Base-by-base conservation (phyloP, 2,888 invertebrate species). In the Drosophila buzzatii region DNA sequence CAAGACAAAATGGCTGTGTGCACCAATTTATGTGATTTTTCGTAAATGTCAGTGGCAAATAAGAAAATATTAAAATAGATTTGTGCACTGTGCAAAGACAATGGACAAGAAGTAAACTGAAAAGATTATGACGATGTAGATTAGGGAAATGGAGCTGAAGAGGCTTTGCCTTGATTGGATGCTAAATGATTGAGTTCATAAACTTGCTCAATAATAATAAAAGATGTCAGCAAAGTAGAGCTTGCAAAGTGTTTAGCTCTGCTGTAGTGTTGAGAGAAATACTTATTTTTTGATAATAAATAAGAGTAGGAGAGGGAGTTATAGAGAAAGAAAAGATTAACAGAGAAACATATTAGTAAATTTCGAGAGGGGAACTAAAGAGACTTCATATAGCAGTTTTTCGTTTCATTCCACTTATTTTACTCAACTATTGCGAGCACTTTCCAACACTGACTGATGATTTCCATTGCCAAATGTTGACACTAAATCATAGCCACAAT, bases 31-130 rank as follows among this genome's bases (percentile, higher is more conserved):
- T 89, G 72, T 81, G 82, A 89, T 87, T 86, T 85, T 84, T 78
- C 73, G 79, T 82, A 86, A 87, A 86, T 87, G 90, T 89, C 86
- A 86, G 88, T 88, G 86, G 89, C 89, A 87, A 87, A 87, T 87
- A 87, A 83, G 90, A 81, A 83, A 90, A 90, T 87, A 87, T 87
- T 88, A 90, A 87, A 87, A 87, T 90, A 90, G 89, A 87, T 87
- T 90, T 88, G 76, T 85, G 81, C 82, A 80, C 73, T 82, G 75
- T 61, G 55, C 63, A 68, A 88, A 84, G 89, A 84, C 89, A 84
- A 80, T 74, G 74, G 72, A 49, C 73, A 57, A 55, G 39, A 49
- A 51, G 53, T 56, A 69, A 80, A 84, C 65, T 72, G 70, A 60
- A 58, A 63, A 73, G 73, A 78, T 70, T 72, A 64, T 57, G 44